Base-by-base conservation (phyloP, 2,113 vertebrate genomes). In the Corvus moneduloides region DNA sequence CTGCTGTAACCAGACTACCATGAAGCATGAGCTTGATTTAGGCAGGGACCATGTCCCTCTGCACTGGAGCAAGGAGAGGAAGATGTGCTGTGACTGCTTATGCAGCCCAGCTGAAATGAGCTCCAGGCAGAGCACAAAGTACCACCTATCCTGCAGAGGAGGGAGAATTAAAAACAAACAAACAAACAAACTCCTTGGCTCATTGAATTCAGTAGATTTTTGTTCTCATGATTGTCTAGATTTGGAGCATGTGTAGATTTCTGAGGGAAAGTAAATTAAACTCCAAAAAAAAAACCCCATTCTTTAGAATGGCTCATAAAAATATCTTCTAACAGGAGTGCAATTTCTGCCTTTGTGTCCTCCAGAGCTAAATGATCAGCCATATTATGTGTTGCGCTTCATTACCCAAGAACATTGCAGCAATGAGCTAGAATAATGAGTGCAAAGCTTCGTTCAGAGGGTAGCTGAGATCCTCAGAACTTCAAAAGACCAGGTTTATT, bases 391-490 rank as follows among this genome's bases (percentile, higher is more conserved):
- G 56, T 44, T 89, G 64, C 87, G 90, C 84, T 91, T 93, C 9
- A 8, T 94, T 95, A 91, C 74, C 59, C 67, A 61, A 91, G 92
- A 91, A 94, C 92, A 84, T 75, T 82, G 69, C 84, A 72, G 87
- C 81, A 87, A 71, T 1, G 6, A 84, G 66, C 61, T 72, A 71
- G 19, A 95, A 93, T 93, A 94, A 95, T 52, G 81, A 84, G 43
- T 30, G 73, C 4, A 11, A 72, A 87, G 35, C 81, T 93, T 67
- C 66, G 11, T 94, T 94, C 66, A 84, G 81, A 67, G 55, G 30
- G 18, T 87, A 71, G 64, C 72, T 55, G 48, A 71, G 66, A 86
- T 89, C n/a, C 61, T 81, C 61, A 59, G 66, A 87, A 33, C 52
- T 84, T 84, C 84, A 74, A 59, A 67, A 81, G 56, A 71, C 64